Base-by-base conservation (phyloP, 2,113 vertebrate genomes). In the Crocuta crocuta region DNA sequence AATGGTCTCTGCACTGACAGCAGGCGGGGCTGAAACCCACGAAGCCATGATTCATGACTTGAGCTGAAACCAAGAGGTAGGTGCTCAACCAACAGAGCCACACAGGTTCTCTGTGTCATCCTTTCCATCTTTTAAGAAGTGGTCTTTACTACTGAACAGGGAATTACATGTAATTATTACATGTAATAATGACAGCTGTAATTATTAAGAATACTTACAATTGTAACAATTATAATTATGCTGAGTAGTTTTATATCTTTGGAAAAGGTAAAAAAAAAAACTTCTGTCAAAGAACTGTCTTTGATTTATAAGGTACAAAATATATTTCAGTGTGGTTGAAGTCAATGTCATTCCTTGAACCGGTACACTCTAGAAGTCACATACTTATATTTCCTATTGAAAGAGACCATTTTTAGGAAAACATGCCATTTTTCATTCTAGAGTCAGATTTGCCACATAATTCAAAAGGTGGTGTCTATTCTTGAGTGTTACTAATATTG, bases 361-460 rank as follows among this genome's bases (percentile, higher is more conserved):
- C 8, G 74, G 76, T 61, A 65, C 80, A 68, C 19, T 70, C 15
- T 71, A 96, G 35, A 21, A 2, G 9, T 87, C n/a, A 82, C 33
- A 89, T 7, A 55, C 21, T 39, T 35, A 45, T 13, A 61, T 95
- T 89, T 81, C 23, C 84, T 31, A 85, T 28, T 65, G 2, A 50
- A 94, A 76, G 35, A 76, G 39, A 92, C 17, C 68, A 93, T 53
- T 91, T 66, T 83, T 45, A 50, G 31, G n/a, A 81, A 93, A 93
- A 80, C 65, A 61, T 61, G 24, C 9, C 43, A 85, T 90, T 84
- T 89, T 96, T 76, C 17, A 96, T 73, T 94, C 11, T 74, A 74
- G 10, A 45, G 11, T 79, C 86, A 83, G 9, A 68, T n/a, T 58
- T 94, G 28, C 10, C 50, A 28, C 15, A 58, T 39, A 39, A 5